phyloP scores from a whole-genome alignment of 2,888 invertebrate species.

The Tipula helvola region DNA sequence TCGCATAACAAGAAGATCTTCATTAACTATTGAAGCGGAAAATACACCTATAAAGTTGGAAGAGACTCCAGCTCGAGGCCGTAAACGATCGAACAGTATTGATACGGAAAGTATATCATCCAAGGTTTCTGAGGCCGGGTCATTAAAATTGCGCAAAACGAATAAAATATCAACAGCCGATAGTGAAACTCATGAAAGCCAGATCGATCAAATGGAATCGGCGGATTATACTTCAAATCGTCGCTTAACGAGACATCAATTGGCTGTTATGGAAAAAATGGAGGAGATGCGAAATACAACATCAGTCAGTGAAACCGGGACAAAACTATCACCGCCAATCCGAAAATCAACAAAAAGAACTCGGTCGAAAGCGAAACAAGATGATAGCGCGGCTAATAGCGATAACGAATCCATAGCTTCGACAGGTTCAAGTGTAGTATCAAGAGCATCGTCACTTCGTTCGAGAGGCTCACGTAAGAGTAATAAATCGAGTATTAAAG shows the following conservation, averaged over 20 bases:
- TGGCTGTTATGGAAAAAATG: constrained; percentile 5
- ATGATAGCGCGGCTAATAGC: neutral
- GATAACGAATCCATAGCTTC: neutral
- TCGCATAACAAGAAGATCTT: neutral
- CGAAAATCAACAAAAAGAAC: neutral
- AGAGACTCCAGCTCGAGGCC: neutral
- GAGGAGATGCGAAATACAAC: neutral
- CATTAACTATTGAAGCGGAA: neutral
- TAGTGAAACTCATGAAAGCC: neutral
- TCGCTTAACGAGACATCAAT: constrained; percentile 4
- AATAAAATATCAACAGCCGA: neutral
- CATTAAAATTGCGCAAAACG: neutral
- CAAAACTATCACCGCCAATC: neutral
- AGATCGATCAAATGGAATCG: neutral
- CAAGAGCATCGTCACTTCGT: neutral
- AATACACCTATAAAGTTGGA: neutral
- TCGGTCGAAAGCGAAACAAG: neutral
- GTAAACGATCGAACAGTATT: neutral
- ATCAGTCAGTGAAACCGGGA: neutral
- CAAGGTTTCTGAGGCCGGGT: neutral
- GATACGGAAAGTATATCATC: neutral
- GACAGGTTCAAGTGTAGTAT: neutral
- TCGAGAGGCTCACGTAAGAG: neutral
- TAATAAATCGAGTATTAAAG: neutral
- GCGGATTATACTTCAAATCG: neutral